phyloP scores from a whole-genome alignment of 1,140 invertebrate species.

The Melanaphis sacchari region DNA sequence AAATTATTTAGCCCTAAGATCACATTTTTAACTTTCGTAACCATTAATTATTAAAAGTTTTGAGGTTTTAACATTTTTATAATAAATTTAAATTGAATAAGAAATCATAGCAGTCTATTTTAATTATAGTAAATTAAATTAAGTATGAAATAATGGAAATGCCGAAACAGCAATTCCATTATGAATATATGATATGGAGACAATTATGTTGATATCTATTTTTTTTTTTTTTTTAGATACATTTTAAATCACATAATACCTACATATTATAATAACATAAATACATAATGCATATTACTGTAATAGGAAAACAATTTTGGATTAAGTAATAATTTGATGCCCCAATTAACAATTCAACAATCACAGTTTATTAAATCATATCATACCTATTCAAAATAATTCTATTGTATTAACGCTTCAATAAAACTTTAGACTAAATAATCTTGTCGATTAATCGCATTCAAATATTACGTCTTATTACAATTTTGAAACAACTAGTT shows the following conservation, averaged over 20 bases:
- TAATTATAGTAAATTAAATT: background rate
- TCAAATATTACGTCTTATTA: background rate
- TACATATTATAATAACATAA: background rate
- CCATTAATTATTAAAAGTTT: background rate
- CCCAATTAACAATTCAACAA: background rate
- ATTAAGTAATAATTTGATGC: conserved; percentile 13
- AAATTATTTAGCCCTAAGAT: background rate
- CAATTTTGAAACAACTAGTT: background rate
- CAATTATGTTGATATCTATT: background rate
- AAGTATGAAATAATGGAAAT: background rate
- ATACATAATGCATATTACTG: background rate
- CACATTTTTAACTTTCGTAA: background rate
- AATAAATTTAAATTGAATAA: background rate
- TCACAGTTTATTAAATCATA: background rate
- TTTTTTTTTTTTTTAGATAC: background rate
- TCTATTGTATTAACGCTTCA: conserved; percentile 38
- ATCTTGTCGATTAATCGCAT: background rate
- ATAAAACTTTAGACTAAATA: background rate
- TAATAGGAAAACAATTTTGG: background rate
- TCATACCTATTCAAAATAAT: background rate
- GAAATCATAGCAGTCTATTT: background rate
- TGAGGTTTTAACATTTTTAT: background rate
- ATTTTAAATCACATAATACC: background rate
- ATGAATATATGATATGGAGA: background rate
- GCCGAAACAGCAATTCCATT: background rate